A percentile compares a stretch with the other conserved stretches of the same genome.
These are phyloP conservation scores for Protonemura montana DNA, from an alignment of 2,888 invertebrate species.

Conservation along the genomic window DNA sequence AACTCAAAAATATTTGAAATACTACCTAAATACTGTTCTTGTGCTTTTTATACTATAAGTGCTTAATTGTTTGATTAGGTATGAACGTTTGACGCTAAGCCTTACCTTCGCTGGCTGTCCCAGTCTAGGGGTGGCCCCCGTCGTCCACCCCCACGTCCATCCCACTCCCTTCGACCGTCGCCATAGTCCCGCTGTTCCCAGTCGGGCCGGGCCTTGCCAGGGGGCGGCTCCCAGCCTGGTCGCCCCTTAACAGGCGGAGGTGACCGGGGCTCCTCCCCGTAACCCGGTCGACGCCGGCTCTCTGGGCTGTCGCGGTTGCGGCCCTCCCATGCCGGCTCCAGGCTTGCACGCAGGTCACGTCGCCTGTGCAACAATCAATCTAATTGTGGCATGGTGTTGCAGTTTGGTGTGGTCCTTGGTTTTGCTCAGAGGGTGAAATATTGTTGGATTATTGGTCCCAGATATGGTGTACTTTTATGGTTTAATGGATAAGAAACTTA, in stretches of 20 bases:
- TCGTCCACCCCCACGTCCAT: constrained; percentile 49
- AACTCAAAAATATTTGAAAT: too few species aligned
- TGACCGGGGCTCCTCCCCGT: constrained; percentile 42
- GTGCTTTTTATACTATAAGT: too few species aligned
- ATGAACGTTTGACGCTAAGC: too few species aligned
- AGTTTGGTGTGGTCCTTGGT: too few species aligned
- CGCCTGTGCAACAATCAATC: constrained; percentile 34
- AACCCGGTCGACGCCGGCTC: constrained; percentile 51
- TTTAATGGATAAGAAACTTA: too few species aligned
- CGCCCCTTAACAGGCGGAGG: constrained; percentile 48
- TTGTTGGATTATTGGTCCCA: too few species aligned
- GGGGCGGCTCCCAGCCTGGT: constrained; percentile 49
- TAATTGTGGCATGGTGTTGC: too few species aligned
- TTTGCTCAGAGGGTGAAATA: too few species aligned
- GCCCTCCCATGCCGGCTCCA: constrained; percentile 48
- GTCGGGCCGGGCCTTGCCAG: constrained; percentile 50
- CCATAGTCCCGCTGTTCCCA: constrained; percentile 48
- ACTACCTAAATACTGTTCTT: too few species aligned
- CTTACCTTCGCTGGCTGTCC: constrained; percentile 44
- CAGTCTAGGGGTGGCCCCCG: constrained; percentile 47
- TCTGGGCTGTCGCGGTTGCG: constrained; percentile 52
- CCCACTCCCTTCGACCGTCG: constrained; percentile 51
- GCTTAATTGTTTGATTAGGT: too few species aligned
- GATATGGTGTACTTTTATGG: too few species aligned
- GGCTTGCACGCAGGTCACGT: constrained; percentile 44